Percentiles rank a stretch among this genome's conserved stretches.
Evolutionary conservation across 1,140 invertebrate species (phyloP).

Genomic region (Platyscapa corneri): DNA sequence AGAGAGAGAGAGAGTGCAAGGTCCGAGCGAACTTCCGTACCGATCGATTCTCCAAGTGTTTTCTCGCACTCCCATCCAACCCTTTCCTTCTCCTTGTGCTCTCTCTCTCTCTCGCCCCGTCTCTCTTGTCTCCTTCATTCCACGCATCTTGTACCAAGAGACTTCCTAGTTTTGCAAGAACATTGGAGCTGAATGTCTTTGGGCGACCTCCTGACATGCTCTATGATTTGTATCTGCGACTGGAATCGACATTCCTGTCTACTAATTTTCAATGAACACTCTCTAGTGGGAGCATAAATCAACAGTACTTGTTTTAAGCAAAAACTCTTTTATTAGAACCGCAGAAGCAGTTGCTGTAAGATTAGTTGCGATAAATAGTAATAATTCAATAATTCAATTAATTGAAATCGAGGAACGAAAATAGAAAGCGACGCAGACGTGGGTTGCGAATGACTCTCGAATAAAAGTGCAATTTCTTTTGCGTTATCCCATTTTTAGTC

Average conservation of each 20-base stretch:
- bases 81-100: slow-evolving; percentile 44
- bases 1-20: neutral
- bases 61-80: slow-evolving; percentile 55
- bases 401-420: no score
- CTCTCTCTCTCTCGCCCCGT: slow-evolving; percentile 44
- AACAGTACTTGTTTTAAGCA: neutral
- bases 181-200: slow-evolving; percentile 36
- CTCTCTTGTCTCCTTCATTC: slow-evolving; percentile 9
- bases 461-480: no score
- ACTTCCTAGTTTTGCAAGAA: slow-evolving; percentile 23
- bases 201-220: neutral
- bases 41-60: slow-evolving; percentile 63
- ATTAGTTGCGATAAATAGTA: no score
- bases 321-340: neutral
- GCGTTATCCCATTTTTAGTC: no score
- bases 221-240: slow-evolving; percentile 41
- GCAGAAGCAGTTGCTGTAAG: no score
- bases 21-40: slow-evolving; percentile 35
- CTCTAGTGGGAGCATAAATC: neutral
- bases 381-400: no score
- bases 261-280: slow-evolving; percentile 44
- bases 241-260: slow-evolving; percentile 38
- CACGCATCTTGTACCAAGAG: slow-evolving; percentile 53
- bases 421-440: no score
- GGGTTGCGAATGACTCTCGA: no score